Percentiles rank a stretch among this genome's conserved stretches.
phyloP scores from a whole-genome alignment of 2,113 vertebrate species.

The Misgurnus mizolepis region DNA sequence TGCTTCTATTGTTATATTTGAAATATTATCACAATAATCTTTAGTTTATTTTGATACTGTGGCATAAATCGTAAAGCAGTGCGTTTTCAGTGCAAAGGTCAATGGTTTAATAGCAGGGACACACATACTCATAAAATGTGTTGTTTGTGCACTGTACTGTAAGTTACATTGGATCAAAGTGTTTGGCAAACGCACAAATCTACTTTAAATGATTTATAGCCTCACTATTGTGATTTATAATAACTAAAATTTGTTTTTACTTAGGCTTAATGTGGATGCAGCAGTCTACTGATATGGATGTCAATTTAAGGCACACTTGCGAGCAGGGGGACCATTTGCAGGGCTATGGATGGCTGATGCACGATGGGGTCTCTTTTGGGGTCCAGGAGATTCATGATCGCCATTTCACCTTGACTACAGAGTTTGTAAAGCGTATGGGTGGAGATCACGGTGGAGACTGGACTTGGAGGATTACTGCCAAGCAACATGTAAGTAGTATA shows the following conservation, averaged over 20 bases:
- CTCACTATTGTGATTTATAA: not conserved
- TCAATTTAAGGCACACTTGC: constrained; percentile 85
- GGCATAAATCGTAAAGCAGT: too few relatives aligned
- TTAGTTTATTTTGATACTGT: too few relatives aligned
- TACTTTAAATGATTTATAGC: too few relatives aligned
- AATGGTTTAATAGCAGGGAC: not conserved
- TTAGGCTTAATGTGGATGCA: constrained; percentile 94
- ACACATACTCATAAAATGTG: too few relatives aligned
- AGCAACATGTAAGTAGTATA: constrained; percentile 75
- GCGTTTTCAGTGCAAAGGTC: not conserved
- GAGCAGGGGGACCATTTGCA: constrained; percentile 84
- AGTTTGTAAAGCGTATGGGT: constrained; percentile 87
- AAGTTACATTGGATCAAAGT: too few relatives aligned
- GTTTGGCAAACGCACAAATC: too few relatives aligned
- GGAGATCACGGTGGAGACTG: constrained; percentile 92
- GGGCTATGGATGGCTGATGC: constrained; percentile 89
- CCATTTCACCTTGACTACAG: constrained; percentile 81
- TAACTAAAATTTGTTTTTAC: not conserved
- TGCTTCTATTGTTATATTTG: too few relatives aligned
- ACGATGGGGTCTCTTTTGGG: constrained; percentile 88
- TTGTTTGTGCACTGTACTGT: too few relatives aligned
- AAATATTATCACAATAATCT: too few relatives aligned
- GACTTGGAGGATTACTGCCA: constrained; percentile 90
- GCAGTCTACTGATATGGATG: constrained; percentile 75
- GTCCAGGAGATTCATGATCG: constrained; percentile 86